Percentiles rank a stretch among this genome's conserved stretches.
phyloP scores from a whole-genome alignment of 2,888 invertebrate species.

The Galeruca laticollis region DNA sequence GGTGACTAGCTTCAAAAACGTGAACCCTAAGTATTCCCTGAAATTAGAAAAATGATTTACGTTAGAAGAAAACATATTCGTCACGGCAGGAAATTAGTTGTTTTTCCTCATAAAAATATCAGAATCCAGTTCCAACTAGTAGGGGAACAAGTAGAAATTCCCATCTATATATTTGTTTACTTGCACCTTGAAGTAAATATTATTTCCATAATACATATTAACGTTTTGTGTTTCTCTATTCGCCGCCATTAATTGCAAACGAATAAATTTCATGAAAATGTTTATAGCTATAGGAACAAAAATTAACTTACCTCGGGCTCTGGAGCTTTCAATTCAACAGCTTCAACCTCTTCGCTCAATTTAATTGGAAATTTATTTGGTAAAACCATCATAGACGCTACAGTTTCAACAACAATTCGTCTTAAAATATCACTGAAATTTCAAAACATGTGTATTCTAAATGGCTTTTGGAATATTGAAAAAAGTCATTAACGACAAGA shows the following conservation, averaged over 20 bases:
- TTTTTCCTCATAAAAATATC: too few relatives aligned
- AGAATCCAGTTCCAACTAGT: too few relatives aligned
- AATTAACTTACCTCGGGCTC: constrained; percentile 83
- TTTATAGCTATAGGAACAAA: constrained; percentile 26
- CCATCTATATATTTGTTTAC: too few relatives aligned
- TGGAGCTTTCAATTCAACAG: constrained; percentile 86
- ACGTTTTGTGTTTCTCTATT: too few relatives aligned
- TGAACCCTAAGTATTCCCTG: constrained; percentile 95
- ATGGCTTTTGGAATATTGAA: background rate
- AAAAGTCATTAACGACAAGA: too few relatives aligned
- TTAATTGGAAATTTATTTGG: constrained; percentile 96
- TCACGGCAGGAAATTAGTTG: too few relatives aligned
- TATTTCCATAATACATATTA: too few relatives aligned
- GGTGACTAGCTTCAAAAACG: constrained; percentile 92
- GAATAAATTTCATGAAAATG: too few relatives aligned
- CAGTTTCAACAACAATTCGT: constrained; percentile 89
- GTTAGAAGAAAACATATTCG: too few relatives aligned
- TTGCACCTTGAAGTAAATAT: too few relatives aligned
- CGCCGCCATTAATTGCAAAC: too few relatives aligned
- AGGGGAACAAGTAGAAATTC: too few relatives aligned
- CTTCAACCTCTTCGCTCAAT: constrained; percentile 86
- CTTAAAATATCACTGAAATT: constrained; percentile 84
- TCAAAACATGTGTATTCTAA: constrained; percentile 20
- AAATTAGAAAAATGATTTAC: constrained; percentile 13
- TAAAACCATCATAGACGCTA: constrained; percentile 92